Base-by-base conservation (phyloP, 2,888 invertebrate genomes). In the Parapristionchus giblindavisi region DNA sequence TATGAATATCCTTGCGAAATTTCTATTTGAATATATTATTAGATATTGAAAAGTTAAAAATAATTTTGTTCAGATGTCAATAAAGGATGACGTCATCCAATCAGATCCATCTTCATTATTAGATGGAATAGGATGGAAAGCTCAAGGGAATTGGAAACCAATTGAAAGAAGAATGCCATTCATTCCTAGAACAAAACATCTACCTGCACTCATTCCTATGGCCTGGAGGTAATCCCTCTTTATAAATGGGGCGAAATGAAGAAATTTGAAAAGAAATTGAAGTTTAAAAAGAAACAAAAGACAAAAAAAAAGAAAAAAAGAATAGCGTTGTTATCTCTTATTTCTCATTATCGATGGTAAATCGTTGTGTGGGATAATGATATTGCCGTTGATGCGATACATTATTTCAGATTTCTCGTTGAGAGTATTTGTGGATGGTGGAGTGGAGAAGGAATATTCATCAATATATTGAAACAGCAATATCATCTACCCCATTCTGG, bases 401-500 rank as follows among this genome's bases (percentile, higher is more conserved):
- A 58, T 1, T 24, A 8, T 77, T 78, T 27, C 58, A 78, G 85
- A 43, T 74, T 81, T 8, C 63, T 77, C 17, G 52, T 80, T 29
- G 77, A 78, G 76, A 76, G 76, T 1, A 14, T 82, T n/a, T 51
- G 52, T 6, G 79, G 80, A 52, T 84, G 82, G 83, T 79, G 79
- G 75, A 82, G 88, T 74, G 88, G 88, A 3, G 82, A 88, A 75
- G 85, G 83, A 60, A 81, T 88, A 61, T 89, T 89, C 80, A 89
- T 89, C 77, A 88, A 89, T 79, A 86, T 88, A 74, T 81, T 89
- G 56, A 85, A 88, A 72, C 88, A 88, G 61, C 81, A 88, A 43
- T 80, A 81, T 17, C 89, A 89, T 80, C 87, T 86, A 74, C 88
- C 89, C 1, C 89, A 89, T 71, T 89, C 89, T 84, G 90, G 90